Evolutionary conservation across 2,113 vertebrate genomes (phyloP), one percentile per base, ranked within the genome.

Genomic region (Sminthopsis crassicaudata): DNA sequence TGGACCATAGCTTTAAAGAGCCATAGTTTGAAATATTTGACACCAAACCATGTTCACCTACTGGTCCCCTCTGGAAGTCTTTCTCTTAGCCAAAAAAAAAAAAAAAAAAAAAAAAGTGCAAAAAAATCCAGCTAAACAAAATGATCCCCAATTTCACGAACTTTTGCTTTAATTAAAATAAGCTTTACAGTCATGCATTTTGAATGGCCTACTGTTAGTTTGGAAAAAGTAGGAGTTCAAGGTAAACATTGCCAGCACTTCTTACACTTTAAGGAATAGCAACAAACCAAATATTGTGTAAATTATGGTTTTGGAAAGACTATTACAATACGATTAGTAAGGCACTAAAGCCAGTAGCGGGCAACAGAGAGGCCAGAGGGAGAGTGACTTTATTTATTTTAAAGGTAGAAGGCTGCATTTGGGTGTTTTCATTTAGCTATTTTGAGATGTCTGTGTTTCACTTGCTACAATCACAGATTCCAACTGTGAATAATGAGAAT

Each of bases 401-500:
- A 98, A 98, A 98, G 96, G 96, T 98, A 98, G 98, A 98, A 98
- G 97, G 95, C 96, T 98, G 95, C 52, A 95, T 97, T 98, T 98
- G 97, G 96, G 46, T 98, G 97, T 98, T 98, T 98, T 98, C 97
- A 97, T 98, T 98, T 98, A 96, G 96, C 96, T 98, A 92, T 98
- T 98, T 98, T 98, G 98, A 97, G 98, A 96, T 98, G 98, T 97
- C 97, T 97, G 12, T 97, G 97, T 98, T 97, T 98, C 97, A 92
- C 97, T 98, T 98, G 96, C 96, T 98, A 93, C 95, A 97, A 97
- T 98, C 97, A 97, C 97, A 98, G 96, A 98, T 98, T 98, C 96
- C 96, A 98, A 90, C 92, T 95, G 96, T 98, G 97, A 98, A 98
- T 98, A 98, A 98, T 98, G 98, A 95, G 98, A 98, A 98, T 98